These are phyloP conservation scores for Pecten maximus DNA, from an alignment of 2,888 invertebrate species.

Conservation along the genomic window DNA sequence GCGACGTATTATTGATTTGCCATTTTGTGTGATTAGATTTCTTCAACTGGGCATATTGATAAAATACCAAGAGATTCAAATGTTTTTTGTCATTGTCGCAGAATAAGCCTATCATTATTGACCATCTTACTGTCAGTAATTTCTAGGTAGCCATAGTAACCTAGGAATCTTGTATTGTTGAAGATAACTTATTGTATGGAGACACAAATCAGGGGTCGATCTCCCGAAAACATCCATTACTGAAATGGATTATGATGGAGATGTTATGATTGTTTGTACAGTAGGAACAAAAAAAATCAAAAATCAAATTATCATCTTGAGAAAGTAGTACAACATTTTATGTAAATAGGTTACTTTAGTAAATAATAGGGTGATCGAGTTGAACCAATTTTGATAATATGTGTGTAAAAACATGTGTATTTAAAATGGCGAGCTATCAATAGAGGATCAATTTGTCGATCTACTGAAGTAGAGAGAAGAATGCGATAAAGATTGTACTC, in stretches of 20 bases:
- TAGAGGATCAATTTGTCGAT: conserved; percentile 2
- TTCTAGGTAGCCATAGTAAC: neutral
- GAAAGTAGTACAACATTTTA: neutral
- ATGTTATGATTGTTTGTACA: neutral
- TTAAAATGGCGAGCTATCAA: neutral
- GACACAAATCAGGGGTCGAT: neutral
- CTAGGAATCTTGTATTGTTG: neutral
- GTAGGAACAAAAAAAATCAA: neutral
- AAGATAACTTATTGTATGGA: neutral
- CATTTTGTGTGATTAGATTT: too few species aligned
- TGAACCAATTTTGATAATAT: neutral
- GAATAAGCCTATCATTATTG: neutral
- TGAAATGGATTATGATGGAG: neutral
- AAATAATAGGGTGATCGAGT: neutral
- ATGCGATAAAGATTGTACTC: neutral
- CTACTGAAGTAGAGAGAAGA: conserved; percentile 23
- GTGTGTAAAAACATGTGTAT: neutral
- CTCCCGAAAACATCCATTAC: neutral
- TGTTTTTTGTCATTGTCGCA: neutral
- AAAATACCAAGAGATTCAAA: neutral
- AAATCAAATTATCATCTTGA: too few species aligned
- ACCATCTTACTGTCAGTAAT: neutral
- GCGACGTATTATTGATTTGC: too few species aligned
- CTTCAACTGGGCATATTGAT: neutral
- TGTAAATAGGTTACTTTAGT: neutral